phyloP scores from a whole-genome alignment of 2,797 vertebrate species.

The Nyctibius grandis region DNA sequence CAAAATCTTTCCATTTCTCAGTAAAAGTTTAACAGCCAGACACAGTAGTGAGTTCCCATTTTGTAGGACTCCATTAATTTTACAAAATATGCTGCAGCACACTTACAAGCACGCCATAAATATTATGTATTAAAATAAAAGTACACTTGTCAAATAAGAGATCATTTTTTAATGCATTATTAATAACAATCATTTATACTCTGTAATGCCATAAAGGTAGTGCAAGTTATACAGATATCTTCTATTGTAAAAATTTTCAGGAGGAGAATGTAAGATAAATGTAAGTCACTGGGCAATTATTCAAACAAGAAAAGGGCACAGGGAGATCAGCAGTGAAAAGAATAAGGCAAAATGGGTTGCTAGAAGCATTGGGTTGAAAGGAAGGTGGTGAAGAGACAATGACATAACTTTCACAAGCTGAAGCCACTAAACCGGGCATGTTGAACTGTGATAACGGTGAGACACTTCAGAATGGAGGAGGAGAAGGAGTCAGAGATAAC shows the following conservation, averaged over 20 bases:
- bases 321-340: background rate
- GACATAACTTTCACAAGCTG: background rate
- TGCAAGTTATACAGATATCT: background rate
- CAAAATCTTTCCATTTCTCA: conserved; percentile 8
- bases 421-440: background rate
- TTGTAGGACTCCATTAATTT: background rate
- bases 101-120: conserved; percentile 5
- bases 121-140: conserved; percentile 30
- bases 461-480: background rate
- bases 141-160: background rate
- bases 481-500: background rate
- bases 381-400: background rate
- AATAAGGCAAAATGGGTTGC: background rate
- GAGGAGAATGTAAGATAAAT: too few relatives aligned
- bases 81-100: background rate
- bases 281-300: background rate
- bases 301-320: background rate
- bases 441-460: fast-evolving
- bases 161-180: background rate
- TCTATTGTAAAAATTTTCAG: too few relatives aligned
- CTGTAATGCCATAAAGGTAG: background rate
- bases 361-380: background rate
- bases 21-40: background rate
- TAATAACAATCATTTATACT: conserved; percentile 8
- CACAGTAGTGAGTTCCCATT: background rate